phyloP scores from a whole-genome alignment of 64 coral and sea anemone species.

The Catalaphyllia jardinei region DNA sequence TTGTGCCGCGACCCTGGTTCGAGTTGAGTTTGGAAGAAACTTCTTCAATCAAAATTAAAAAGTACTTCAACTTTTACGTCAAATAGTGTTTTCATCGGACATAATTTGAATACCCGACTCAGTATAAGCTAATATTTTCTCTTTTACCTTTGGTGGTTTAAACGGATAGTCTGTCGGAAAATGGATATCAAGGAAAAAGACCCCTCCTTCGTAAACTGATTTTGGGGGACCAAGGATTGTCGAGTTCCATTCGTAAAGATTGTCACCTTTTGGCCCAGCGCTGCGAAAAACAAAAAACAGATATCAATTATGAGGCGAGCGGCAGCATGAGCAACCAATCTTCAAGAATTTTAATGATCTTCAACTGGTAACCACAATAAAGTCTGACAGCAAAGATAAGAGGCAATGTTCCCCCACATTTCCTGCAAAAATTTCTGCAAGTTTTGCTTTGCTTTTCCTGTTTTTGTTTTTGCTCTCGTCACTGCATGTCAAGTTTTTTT shows the following conservation, averaged over 20 bases:
- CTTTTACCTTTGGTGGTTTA: conserved; percentile 87
- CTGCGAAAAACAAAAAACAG: conserved; percentile 33
- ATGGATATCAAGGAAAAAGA: conserved; percentile 99
- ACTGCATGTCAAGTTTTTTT: too few species aligned
- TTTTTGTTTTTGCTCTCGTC: too few species aligned
- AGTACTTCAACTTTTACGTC: too few species aligned
- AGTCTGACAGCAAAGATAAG: not conserved
- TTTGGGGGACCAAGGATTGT: conserved; percentile 93
- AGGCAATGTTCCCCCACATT: not conserved
- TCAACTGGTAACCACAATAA: too few species aligned
- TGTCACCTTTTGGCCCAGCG: conserved; percentile 92
- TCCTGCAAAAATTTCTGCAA: not conserved
- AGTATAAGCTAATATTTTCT: not conserved
- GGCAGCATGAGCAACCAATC: not conserved
- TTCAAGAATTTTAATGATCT: not conserved
- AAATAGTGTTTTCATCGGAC: too few species aligned
- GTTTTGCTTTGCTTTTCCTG: too few species aligned
- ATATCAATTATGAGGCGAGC: not conserved
- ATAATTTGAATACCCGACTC: not conserved
- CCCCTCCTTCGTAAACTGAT: conserved; percentile 88
- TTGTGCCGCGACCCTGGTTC: too few species aligned
- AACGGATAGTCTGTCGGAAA: conserved; percentile 93
- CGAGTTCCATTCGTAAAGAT: conserved; percentile 87
- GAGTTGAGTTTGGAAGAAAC: too few species aligned
- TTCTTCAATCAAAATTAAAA: too few species aligned